phyloP scores from a whole-genome alignment of 2,888 invertebrate species.

The Melanophora roralis region DNA sequence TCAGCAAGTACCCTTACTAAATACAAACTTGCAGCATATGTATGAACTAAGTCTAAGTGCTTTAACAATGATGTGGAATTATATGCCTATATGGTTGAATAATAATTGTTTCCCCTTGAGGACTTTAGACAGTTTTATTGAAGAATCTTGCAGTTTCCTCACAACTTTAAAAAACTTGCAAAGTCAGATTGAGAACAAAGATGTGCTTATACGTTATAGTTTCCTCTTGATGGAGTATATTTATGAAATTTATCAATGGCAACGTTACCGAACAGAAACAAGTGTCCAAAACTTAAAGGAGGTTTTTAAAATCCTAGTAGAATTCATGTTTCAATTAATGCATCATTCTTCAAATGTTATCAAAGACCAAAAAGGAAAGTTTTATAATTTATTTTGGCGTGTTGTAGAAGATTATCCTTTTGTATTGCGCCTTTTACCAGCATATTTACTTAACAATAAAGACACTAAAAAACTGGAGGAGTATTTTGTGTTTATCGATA shows the following conservation, averaged over 20 bases:
- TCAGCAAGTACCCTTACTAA: conserved; percentile 46
- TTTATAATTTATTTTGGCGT: conserved; percentile 27
- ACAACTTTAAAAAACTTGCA: conserved; percentile 33
- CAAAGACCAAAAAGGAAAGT: conserved; percentile 12
- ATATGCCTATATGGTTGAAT: conserved; percentile 67
- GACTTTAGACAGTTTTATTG: conserved; percentile 61
- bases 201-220: conserved; percentile 11
- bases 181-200: conserved; percentile 1
- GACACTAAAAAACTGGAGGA: not conserved
- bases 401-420: conserved; percentile 32
- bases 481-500: conserved; percentile 14
- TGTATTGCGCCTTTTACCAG: conserved; percentile 31
- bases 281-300: not conserved
- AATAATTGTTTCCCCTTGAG: conserved; percentile 63
- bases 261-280: conserved; percentile 7
- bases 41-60: conserved; percentile 66
- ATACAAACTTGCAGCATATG: conserved; percentile 53
- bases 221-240: conserved; percentile 48
- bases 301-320: conserved; percentile 18
- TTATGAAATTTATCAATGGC: conserved; percentile 55
- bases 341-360: not conserved
- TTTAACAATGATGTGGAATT: conserved; percentile 66
- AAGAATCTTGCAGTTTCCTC: conserved; percentile 59
- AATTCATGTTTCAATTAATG: conserved; percentile 36
- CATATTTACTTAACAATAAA: conserved; percentile 23